A percentile compares a stretch with the other conserved stretches of the same genome.
phyloP scores from a whole-genome alignment of 2,888 invertebrate species.

The Hoplodrina blanda region DNA sequence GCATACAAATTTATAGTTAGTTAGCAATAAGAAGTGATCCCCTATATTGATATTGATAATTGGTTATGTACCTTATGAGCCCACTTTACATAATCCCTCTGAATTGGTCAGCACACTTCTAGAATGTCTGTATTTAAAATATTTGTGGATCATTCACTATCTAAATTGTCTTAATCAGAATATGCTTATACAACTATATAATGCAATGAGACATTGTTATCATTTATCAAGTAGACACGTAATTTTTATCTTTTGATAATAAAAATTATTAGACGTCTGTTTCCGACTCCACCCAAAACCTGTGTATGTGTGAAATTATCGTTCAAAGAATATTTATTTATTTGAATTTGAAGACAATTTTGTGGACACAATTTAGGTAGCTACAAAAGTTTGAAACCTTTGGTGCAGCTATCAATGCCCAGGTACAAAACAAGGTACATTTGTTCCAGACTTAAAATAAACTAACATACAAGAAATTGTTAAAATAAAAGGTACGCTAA shows the following conservation, averaged over 20 bases:
- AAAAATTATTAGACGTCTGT: neutral
- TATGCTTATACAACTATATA: neutral
- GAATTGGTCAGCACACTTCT: neutral
- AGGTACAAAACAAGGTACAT: no score
- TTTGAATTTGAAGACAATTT: no score
- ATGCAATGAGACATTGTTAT: neutral
- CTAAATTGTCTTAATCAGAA: neutral
- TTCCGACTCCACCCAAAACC: slow-evolving; percentile 9
- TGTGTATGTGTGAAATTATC: neutral
- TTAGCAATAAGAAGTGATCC: neutral
- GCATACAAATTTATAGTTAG: neutral
- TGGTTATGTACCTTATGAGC: neutral
- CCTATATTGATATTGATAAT: neutral
- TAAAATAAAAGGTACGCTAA: no score
- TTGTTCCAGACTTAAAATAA: no score
- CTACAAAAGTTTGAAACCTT: no score
- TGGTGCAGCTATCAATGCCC: no score
- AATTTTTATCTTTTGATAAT: neutral
- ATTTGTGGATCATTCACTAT: neutral
- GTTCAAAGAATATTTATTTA: no score
- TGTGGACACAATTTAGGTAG: no score
- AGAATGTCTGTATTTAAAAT: neutral
- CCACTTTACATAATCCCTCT: neutral
- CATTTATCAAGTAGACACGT: slow-evolving; percentile 5
- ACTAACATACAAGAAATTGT: no score